Conservation (phyloP, 2,888 invertebrate species). For the Agonum fuliginosum region DNA sequence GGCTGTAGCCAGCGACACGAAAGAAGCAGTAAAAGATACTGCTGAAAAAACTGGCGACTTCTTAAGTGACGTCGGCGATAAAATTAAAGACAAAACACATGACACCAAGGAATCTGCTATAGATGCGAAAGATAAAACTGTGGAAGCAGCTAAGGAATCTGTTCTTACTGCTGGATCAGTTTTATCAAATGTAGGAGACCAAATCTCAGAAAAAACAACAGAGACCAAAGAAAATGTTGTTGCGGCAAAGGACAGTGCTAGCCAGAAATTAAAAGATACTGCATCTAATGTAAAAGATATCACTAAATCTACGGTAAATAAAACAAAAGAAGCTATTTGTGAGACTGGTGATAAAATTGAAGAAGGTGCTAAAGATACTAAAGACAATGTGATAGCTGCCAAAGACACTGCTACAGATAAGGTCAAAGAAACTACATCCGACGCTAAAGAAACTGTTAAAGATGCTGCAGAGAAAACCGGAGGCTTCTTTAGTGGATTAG, state of each 20-base stretch:
- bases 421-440: conserved; percentile 38
- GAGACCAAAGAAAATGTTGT: conserved; percentile 58
- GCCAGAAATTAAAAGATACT: neutral
- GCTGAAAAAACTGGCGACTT: conserved; percentile 39
- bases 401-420: conserved; percentile 18
- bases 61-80: conserved; percentile 62
- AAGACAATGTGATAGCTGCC: conserved; percentile 42
- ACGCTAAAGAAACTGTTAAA: conserved; percentile 57
- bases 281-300: conserved; percentile 63
- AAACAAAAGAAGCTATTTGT: conserved; percentile 59
- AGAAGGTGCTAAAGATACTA: conserved; percentile 11
- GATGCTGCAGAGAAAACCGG: conserved; percentile 13
- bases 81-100: conserved; percentile 52
- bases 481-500: conserved; percentile 51
- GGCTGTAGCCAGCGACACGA: conserved; percentile 27
- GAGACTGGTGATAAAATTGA: neutral
- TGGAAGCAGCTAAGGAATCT: neutral
- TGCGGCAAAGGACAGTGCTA: neutral
- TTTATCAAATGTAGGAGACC: conserved; percentile 45
- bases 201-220: conserved; percentile 59
- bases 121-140: conserved; percentile 15
- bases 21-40: neutral
- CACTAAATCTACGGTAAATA: conserved; percentile 60
- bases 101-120: conserved; percentile 44
- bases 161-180: conserved; percentile 39